A percentile compares a stretch with the other conserved stretches of the same genome.
Evolutionary conservation across 2,888 invertebrate genomes (phyloP).

Genomic region (Lasioglossum zephyrum): DNA sequence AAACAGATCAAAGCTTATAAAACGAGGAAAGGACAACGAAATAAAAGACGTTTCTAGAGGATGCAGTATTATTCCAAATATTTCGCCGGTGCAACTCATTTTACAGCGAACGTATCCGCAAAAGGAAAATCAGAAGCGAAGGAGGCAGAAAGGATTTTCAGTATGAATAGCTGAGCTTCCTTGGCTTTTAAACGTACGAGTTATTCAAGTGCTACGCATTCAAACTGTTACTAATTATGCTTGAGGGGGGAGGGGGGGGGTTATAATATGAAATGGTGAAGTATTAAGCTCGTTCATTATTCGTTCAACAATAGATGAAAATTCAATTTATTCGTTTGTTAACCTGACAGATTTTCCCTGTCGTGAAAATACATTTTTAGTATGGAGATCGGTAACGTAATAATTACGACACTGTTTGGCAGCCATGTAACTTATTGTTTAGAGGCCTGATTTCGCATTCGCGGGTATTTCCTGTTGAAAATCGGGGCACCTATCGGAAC

Average conservation of each 20-base stretch:
- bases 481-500: constrained; percentile 27
- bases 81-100: constrained; percentile 17
- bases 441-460: constrained; percentile 18
- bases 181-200: neutral
- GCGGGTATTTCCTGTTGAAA: constrained; percentile 33
- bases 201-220: neutral
- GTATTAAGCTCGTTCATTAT: neutral
- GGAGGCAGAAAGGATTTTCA: neutral
- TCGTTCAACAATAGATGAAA: too few species aligned
- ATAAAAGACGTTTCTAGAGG: constrained; percentile 28
- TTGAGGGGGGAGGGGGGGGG: fast-evolving
- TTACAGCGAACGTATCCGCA: neutral
- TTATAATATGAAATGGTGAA: neutral
- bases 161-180: neutral
- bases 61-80: constrained; percentile 18
- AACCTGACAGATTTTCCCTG: neutral
- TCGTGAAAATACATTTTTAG: neutral
- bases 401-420: neutral
- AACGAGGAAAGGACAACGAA: constrained; percentile 22
- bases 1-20: constrained; percentile 31
- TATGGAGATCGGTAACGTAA: too few species aligned
- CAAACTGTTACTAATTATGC: neutral
- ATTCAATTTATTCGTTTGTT: too few species aligned
- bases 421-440: constrained; percentile 11
- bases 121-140: neutral